These are phyloP conservation scores for Drosophila mercatorum DNA, from an alignment of 2,888 invertebrate species.

Conservation along the genomic window DNA sequence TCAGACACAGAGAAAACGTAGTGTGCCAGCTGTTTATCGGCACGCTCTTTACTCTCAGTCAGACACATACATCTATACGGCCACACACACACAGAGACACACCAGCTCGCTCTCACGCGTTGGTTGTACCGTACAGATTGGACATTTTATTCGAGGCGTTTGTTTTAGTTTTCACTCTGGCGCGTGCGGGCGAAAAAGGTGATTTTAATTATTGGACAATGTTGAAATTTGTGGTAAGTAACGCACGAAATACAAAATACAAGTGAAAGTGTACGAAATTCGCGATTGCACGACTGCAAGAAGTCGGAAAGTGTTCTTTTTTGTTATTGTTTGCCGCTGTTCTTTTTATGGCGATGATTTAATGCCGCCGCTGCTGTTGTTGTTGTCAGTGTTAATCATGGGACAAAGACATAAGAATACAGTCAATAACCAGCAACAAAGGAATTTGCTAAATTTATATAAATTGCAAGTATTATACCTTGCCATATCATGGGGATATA, in stretches of 20 bases:
- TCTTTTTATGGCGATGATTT: constrained; percentile 67
- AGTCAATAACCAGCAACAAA: not conserved
- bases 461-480: not conserved
- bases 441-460: constrained; percentile 10
- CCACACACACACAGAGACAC: constrained; percentile 12
- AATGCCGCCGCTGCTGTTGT: constrained; percentile 30
- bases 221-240: constrained; percentile 83
- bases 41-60: constrained; percentile 17
- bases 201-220: constrained; percentile 77
- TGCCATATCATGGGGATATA: not conserved
- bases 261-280: constrained; percentile 18
- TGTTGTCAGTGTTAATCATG: constrained; percentile 13
- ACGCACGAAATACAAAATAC: constrained; percentile 5
- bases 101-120: constrained; percentile 24
- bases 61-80: constrained; percentile 2
- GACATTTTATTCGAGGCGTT: constrained; percentile 25
- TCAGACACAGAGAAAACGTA: constrained; percentile 22
- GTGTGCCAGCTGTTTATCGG: constrained; percentile 65
- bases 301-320: not conserved
- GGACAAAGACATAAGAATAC: constrained; percentile 26
- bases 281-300: not conserved
- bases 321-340: not conserved
- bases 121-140: constrained; percentile 11
- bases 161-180: constrained; percentile 76
- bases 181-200: constrained; percentile 63